A percentile compares a stretch with the other conserved stretches of the same genome.
phyloP scores from a whole-genome alignment of 2,797 vertebrate species.

The Gallinago solitaria region DNA sequence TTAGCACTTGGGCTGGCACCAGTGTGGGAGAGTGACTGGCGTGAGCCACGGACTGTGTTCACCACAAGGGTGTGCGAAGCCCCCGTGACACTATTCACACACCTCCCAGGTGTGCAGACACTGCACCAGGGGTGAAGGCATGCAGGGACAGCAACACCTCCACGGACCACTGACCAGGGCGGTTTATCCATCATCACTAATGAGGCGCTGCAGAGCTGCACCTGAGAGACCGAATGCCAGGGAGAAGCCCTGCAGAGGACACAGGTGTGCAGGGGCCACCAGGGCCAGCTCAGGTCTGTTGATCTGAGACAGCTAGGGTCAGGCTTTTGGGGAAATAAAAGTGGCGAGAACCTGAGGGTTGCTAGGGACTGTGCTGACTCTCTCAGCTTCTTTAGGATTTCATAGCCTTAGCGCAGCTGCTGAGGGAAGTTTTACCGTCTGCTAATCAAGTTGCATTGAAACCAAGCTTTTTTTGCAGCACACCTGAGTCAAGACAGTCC shows the following conservation, averaged over 20 bases:
- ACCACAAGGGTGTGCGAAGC: fast-evolving
- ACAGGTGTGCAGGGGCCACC: too few relatives aligned
- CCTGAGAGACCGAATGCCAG: fast-evolving
- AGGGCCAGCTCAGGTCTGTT: not conserved
- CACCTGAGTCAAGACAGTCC: fast-evolving
- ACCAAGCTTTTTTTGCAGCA: fast-evolving
- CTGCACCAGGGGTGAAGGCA: fast-evolving
- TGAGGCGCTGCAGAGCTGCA: fast-evolving
- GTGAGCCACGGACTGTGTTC: not conserved
- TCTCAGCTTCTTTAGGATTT: not conserved
- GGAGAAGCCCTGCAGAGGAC: fast-evolving
- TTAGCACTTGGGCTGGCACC: not conserved
- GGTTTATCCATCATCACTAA: not conserved
- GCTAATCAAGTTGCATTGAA: not conserved
- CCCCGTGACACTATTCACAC: fast-evolving
- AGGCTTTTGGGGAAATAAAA: not conserved
- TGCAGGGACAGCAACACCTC: not conserved
- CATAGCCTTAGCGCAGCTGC: not conserved
- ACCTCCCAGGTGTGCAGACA: not conserved
- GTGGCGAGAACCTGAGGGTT: fast-evolving
- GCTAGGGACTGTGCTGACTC: not conserved
- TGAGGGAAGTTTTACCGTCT: not conserved
- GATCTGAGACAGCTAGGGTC: not conserved
- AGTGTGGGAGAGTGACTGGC: not conserved
- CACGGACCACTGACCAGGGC: not conserved